A percentile compares a stretch with the other conserved stretches of the same genome.
These are phyloP conservation scores for Catonia carolina DNA, from an alignment of 2,888 invertebrate species.

Conservation along the genomic window DNA sequence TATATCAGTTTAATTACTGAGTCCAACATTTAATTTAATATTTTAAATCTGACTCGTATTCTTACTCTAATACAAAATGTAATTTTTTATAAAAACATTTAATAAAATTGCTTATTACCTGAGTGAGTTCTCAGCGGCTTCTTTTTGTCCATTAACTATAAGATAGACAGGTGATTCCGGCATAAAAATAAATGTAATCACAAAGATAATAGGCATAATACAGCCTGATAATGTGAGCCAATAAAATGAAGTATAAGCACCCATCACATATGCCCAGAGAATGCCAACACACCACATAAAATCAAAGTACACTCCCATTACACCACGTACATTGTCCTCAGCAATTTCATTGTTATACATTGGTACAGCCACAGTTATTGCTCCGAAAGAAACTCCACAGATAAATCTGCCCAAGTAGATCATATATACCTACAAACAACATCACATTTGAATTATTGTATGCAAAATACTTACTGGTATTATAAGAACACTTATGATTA, in stretches of 20 bases:
- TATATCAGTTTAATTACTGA: too few relatives aligned
- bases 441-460: neutral
- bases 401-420: constrained; percentile 37
- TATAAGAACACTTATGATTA: neutral
- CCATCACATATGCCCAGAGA: constrained; percentile 42
- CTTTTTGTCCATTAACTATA: constrained; percentile 26
- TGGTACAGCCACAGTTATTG: constrained; percentile 42
- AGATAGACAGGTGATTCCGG: constrained; percentile 45
- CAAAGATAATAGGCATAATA: constrained; percentile 38
- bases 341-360: constrained; percentile 44
- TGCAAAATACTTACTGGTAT: neutral
- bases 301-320: constrained; percentile 46
- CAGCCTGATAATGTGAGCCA: constrained; percentile 41
- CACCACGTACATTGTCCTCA: constrained; percentile 43
- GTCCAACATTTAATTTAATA: too few relatives aligned
- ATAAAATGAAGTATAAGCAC: constrained; percentile 41
- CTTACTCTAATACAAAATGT: too few relatives aligned
- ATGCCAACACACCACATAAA: constrained; percentile 46
- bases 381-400: constrained; percentile 43
- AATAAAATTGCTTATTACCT: constrained; percentile 32
- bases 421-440: constrained; percentile 25
- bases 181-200: constrained; percentile 40
- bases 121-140: constrained; percentile 41
- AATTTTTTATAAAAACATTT: too few relatives aligned
- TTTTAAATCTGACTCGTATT: too few relatives aligned